Evolutionary conservation across 2,797 vertebrate genomes (phyloP), one percentile per base, ranked within the genome.

Genomic region (Chelon auratus): DNA sequence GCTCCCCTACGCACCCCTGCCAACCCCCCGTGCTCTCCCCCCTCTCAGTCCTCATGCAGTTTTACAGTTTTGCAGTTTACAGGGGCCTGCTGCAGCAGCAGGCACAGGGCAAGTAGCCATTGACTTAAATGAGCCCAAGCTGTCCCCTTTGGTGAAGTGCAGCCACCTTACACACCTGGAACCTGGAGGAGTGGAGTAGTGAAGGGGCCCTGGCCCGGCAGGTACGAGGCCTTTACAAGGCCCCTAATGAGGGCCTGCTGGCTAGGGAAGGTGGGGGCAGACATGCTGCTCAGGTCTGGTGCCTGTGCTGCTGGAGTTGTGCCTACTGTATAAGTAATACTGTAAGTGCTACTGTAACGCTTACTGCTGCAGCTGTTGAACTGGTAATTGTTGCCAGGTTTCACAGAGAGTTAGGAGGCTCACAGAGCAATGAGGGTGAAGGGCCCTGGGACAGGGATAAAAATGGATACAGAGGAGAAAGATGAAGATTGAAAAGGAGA

Each of bases 121-220:
- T 13, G 61, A 78, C 83, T 84, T 91, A 91, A 93, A 93, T 91
- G 87, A 92, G 91, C 86, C 80, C 90, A 87, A 89, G 90, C 85
- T 91, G 88, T 87, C 90, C 90, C 90, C 89, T 89, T 82, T 82
- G 84, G 78, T 85, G 83, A 82, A 92, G 90, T 90, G 88, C 83
- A 87, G 85, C 90, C 91, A 92, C 92, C 93, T 91, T 87, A 85
- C 89, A 78, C 94, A 94, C 93, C 94, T 94, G 92, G 88, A 90
- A 84, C 87, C 89, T 82, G 82, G 80, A 84, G 84, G 87, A 82
- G 77, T 15, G 56, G 75, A 72, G 82, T 47, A 51, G 77, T 57
- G 78, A 85, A 85, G 84, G 85, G 89, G 88, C 89, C 89, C 86
- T 45, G 50, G 68, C 86, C 87, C 75, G 77, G 91, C 88, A 93